Evolutionary conservation across 2,888 invertebrate genomes (phyloP), one percentile per base, ranked within the genome.

Genomic region (Heliothis peltigera): DNA sequence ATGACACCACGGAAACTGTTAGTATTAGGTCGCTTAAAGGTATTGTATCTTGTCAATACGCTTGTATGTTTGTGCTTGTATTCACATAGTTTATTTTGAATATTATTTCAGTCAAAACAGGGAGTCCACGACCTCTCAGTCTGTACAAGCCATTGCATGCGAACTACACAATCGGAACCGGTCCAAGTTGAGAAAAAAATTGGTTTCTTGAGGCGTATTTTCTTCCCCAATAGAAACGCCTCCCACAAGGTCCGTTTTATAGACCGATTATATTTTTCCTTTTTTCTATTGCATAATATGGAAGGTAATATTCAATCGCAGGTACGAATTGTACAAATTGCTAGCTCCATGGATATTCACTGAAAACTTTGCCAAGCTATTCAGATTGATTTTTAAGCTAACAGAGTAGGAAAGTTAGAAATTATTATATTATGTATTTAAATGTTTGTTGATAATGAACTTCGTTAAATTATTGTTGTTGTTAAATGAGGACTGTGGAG

Each of bases 1-100:
- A 92, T 56, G 82, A 75, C 47, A 65, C 75, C 19, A 89, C 89
- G 42, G 86, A 87, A 82, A 91, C 89, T 77, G 91, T 92, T 85
- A 86, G 89, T 87, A 82, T 79, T 60, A 79, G 72, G 70, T 64
- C 54, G 52, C 57, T 56, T 48, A 35, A 74, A 71, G 47, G 51
- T 75, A 66, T 51, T 49, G 60, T 70, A 65, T 56, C 12, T 39
- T 15, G 43, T 32, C 35, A 47, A 58, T 46, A n/a, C 0, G 15
- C 55, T 49, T 25, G 0, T 43, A 12, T 10, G 32, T 15, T 28
- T 28, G 18, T 10, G 17, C 12, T 28, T 21, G n/a, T 56, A 53
- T 49, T 65, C 42, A 60, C 19, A 22, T 7, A 48, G 48, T 60
- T 65, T 55, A 58, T 64, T 72, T 69, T 51, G 7, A 35, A 49